These are phyloP conservation scores for Otis tarda DNA, from an alignment of 2,113 vertebrate genomes.

Conservation along the genomic window DNA sequence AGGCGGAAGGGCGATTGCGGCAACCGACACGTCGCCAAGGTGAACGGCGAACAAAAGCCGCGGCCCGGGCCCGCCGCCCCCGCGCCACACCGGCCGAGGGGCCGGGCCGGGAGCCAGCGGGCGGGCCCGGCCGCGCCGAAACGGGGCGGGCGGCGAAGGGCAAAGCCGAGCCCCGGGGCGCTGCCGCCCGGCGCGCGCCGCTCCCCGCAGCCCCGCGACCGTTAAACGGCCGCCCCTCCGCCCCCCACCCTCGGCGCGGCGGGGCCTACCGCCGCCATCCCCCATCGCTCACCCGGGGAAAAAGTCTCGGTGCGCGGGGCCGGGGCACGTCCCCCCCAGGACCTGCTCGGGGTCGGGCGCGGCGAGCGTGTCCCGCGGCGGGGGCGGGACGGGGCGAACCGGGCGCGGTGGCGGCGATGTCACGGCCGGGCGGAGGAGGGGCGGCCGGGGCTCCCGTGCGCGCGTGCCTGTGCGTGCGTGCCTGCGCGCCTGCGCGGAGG, in stretches of 20 bases:
- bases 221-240: too few relatives aligned
- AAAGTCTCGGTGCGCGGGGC: neutral
- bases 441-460: neutral
- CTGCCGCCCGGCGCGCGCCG: too few relatives aligned
- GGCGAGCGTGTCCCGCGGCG: too few relatives aligned
- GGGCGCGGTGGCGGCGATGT: neutral
- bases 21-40: neutral
- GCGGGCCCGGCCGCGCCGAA: too few relatives aligned
- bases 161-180: too few relatives aligned
- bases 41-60: constrained; percentile 38
- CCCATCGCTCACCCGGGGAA: neutral
- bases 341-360: too few relatives aligned
- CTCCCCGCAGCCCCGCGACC: too few relatives aligned
- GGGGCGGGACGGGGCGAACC: neutral
- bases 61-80: neutral
- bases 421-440: neutral
- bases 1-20: neutral
- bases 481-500: neutral
- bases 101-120: too few relatives aligned
- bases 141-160: too few relatives aligned
- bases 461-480: neutral
- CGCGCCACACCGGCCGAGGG: too few relatives aligned
- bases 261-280: neutral
- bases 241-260: neutral
- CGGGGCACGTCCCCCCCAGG: too few relatives aligned